phyloP scores from a whole-genome alignment of 2,797 vertebrate genomes.

The Poeciliopsis turneri region DNA sequence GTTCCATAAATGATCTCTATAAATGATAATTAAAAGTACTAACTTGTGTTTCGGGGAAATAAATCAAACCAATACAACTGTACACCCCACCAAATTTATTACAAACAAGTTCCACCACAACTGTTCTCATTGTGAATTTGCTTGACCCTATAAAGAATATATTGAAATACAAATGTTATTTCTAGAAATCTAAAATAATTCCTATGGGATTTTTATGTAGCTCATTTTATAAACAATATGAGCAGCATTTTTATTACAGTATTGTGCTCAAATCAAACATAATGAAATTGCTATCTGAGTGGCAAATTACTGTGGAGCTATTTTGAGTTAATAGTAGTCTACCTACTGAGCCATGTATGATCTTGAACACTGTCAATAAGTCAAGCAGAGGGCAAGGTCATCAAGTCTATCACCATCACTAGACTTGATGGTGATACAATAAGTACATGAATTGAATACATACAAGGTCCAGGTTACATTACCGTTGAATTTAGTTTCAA shows the following conservation, averaged over 20 bases:
- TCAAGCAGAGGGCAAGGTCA: slow-evolving; percentile 11
- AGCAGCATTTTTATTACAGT: background rate
- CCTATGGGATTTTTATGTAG: background rate
- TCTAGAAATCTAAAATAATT: background rate
- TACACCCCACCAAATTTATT: background rate
- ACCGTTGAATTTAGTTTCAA: background rate
- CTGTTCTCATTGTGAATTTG: background rate
- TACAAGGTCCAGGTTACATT: background rate
- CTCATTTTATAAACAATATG: background rate
- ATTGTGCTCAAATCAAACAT: background rate
- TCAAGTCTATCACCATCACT: no score
- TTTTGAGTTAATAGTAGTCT: background rate
- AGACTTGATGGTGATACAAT: background rate
- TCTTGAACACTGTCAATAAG: background rate
- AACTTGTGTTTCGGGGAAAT: background rate
- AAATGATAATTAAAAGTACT: background rate
- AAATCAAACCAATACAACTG: background rate
- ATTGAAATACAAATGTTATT: slow-evolving; percentile 4
- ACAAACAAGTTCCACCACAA: background rate
- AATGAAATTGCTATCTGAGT: background rate
- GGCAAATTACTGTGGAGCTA: background rate
- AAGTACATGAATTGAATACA: background rate
- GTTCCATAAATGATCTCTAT: background rate
- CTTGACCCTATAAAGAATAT: background rate
- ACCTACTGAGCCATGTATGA: background rate